Evolutionary conservation across 2,113 vertebrate species (phyloP).

Genomic region (Heptranchias perlo): DNA sequence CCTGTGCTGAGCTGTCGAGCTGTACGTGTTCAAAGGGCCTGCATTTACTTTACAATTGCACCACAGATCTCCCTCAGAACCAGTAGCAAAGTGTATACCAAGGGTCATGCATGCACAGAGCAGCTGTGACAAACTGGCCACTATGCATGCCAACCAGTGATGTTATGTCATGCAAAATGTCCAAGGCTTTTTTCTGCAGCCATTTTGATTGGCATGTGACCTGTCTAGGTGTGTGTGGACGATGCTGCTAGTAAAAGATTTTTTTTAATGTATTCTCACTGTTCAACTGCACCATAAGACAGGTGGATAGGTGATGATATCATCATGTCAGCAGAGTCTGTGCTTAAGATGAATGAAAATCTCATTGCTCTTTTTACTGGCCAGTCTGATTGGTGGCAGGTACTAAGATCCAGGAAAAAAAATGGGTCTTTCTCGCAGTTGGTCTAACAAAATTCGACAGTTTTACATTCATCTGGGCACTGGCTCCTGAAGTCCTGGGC

Average conservation of each 20-base stretch:
- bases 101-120: background rate
- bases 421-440: background rate
- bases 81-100: background rate
- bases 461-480: background rate
- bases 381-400: background rate
- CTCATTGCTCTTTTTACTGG: background rate
- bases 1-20: background rate
- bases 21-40: background rate
- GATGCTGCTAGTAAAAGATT: background rate
- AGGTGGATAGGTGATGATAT: background rate
- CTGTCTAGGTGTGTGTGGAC: background rate
- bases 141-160: background rate
- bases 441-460: background rate
- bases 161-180: background rate
- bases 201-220: background rate
- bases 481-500: background rate
- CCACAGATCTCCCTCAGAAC: background rate
- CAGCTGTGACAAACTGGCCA: background rate
- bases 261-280: background rate
- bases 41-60: background rate
- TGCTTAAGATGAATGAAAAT: background rate
- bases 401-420: no score
- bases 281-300: background rate
- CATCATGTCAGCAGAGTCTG: background rate
- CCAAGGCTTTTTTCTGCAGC: background rate